Percentiles rank a stretch among this genome's conserved stretches.
These are phyloP conservation scores for Tholera decimalis DNA, from an alignment of 2,888 invertebrate species.

Conservation along the genomic window DNA sequence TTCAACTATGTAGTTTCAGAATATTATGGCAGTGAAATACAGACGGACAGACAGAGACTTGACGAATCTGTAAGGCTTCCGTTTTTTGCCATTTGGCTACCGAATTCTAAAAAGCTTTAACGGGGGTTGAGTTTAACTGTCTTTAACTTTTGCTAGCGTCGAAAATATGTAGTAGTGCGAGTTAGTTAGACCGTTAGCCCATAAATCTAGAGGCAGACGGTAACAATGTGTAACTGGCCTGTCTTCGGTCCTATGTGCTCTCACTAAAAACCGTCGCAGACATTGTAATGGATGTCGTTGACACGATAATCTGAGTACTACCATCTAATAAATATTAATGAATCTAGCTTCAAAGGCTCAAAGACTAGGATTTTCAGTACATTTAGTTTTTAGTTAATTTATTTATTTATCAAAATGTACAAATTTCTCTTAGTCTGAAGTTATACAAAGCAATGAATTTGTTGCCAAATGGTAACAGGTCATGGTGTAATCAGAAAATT, in stretches of 20 bases:
- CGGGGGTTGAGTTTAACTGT: constrained; percentile 68
- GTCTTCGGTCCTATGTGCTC: constrained; percentile 60
- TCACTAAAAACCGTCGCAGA: constrained; percentile 64
- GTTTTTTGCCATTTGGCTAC: no score
- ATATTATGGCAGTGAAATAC: no score
- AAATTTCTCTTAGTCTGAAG: no score
- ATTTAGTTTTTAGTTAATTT: constrained; percentile 2
- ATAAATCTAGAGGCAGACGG: constrained; percentile 74
- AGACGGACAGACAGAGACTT: no score
- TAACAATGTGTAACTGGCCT: constrained; percentile 74
- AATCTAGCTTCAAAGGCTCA: constrained; percentile 15
- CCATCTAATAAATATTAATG: constrained; percentile 50
- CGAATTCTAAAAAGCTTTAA: constrained; percentile 56
- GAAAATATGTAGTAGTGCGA: constrained; percentile 65
- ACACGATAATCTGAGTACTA: constrained; percentile 59
- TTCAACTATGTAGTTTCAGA: no score
- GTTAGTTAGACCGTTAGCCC: constrained; percentile 66
- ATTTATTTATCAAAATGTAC: no score
- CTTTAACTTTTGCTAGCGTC: constrained; percentile 72
- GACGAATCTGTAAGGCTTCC: no score
- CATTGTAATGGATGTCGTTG: constrained; percentile 66
- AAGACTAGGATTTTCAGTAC: constrained; percentile 3
- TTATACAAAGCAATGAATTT: no score
- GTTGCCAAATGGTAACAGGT: no score
- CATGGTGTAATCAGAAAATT: no score